phyloP scores from a whole-genome alignment of 2,888 invertebrate genomes.

The Stegophylla sp. region DNA sequence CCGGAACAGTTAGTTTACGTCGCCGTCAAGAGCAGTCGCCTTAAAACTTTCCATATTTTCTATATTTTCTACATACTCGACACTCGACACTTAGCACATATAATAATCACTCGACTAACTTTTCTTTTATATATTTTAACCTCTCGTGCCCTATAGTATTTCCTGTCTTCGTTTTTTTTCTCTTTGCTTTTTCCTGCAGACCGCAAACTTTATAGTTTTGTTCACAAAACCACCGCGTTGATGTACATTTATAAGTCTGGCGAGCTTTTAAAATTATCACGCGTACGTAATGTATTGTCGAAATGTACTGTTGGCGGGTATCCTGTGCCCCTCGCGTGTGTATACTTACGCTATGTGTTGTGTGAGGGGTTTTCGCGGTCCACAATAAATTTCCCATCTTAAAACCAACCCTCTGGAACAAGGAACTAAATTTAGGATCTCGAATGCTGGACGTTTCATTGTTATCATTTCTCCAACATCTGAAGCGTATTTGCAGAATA shows the following conservation, averaged over 20 bases:
- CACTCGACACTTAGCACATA: background rate
- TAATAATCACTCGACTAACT: constrained; percentile 25
- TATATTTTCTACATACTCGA: background rate
- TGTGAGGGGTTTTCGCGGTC: background rate
- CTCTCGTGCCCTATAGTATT: background rate
- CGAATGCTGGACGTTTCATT: too few relatives aligned
- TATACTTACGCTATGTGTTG: background rate
- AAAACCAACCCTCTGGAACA: background rate
- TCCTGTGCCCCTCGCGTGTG: background rate
- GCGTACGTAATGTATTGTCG: background rate
- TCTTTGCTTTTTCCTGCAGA: background rate
- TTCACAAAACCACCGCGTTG: constrained; percentile 3
- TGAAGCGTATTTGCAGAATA: too few relatives aligned
- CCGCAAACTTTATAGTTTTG: constrained; percentile 36
- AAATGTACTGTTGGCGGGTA: background rate
- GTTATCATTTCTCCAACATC: too few relatives aligned
- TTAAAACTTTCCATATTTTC: constrained; percentile 40
- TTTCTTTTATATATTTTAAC: constrained; percentile 5
- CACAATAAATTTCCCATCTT: background rate
- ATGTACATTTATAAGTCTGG: background rate
- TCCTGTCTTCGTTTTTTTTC: background rate
- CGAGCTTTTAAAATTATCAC: constrained; percentile 14
- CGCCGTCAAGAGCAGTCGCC: constrained; percentile 14
- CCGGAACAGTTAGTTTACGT: constrained; percentile 36
- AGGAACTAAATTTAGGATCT: too few relatives aligned